phyloP scores from a whole-genome alignment of 1,140 invertebrate genomes.

The Epicauta chinensis region DNA sequence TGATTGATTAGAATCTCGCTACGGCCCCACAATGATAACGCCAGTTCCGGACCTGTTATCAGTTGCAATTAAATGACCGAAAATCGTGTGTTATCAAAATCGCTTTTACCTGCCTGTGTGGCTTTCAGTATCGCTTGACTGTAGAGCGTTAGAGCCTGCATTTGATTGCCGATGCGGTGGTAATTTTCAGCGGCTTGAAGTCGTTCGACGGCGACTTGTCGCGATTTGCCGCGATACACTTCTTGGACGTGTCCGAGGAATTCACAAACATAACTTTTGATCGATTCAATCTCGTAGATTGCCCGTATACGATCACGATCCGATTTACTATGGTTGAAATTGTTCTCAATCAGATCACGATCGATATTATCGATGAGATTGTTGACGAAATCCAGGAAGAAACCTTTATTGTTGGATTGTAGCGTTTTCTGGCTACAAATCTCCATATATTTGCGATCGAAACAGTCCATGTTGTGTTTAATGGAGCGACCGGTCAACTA shows the following conservation, averaged over 20 bases:
- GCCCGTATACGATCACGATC: conserved; percentile 48
- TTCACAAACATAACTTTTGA: conserved; percentile 45
- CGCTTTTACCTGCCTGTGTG: conserved; percentile 45
- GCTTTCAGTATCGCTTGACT: conserved; percentile 59
- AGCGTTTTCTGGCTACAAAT: conserved; percentile 54
- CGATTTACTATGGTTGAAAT: conserved; percentile 47
- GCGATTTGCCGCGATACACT: conserved; percentile 52
- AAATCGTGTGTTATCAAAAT: background rate
- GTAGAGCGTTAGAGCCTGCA: conserved; percentile 51
- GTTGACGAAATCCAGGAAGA: conserved; percentile 53
- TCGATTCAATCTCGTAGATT: conserved; percentile 47
- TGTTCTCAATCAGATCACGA: conserved; percentile 47
- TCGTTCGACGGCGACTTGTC: conserved; percentile 43
- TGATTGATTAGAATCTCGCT: conserved; percentile 50
- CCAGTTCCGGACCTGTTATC: conserved; percentile 47
- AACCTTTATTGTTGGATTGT: conserved; percentile 53
- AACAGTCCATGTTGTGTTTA: background rate
- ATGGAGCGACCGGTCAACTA: too few species aligned
- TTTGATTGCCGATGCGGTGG: conserved; percentile 44
- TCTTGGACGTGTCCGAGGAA: conserved; percentile 50
- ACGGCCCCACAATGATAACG: conserved; percentile 53
- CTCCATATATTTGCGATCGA: conserved; percentile 5
- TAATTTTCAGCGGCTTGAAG: conserved; percentile 46
- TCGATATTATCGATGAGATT: conserved; percentile 43
- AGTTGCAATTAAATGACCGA: background rate